Percentiles rank a stretch among this genome's conserved stretches.
phyloP scores from a whole-genome alignment of 2,797 vertebrate genomes.

The Tiaroga cobitis region DNA sequence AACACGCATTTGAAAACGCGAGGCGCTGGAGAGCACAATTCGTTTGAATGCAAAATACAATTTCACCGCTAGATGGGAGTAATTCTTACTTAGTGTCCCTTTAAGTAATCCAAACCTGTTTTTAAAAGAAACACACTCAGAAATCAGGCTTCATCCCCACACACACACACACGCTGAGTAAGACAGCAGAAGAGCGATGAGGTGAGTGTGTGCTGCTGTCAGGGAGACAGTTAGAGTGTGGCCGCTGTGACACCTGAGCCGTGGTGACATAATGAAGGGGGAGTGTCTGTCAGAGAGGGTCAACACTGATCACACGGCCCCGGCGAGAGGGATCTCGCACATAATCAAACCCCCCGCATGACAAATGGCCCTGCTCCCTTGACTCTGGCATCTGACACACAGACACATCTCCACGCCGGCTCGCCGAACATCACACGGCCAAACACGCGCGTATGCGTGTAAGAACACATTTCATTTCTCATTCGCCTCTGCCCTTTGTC shows the following conservation, averaged over 20 bases:
- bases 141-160: not conserved
- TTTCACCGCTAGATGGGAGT: no score
- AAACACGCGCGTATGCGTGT: slow-evolving; percentile 24
- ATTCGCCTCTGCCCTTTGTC: slow-evolving; percentile 56
- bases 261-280: slow-evolving; percentile 99
- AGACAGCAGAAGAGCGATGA: slow-evolving; percentile 81
- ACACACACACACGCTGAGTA: slow-evolving; percentile 70
- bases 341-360: slow-evolving; percentile 97
- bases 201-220: slow-evolving; percentile 84
- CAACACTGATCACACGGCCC: slow-evolving; percentile 95
- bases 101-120: not conserved
- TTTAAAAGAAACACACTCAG: not conserved
- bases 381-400: slow-evolving; percentile 96
- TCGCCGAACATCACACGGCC: slow-evolving; percentile 48
- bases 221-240: slow-evolving; percentile 96
- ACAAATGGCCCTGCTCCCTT: slow-evolving; percentile 95
- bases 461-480: slow-evolving; percentile 62
- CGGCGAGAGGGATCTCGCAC: slow-evolving; percentile 63
- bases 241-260: slow-evolving; percentile 92
- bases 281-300: slow-evolving; percentile 97
- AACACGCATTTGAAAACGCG: no score
- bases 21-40: no score
- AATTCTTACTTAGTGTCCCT: no score
- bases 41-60: no score
- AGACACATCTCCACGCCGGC: slow-evolving; percentile 83